Base-by-base conservation (phyloP, 2,888 invertebrate species). In the Drosophila setosimentum region DNA sequence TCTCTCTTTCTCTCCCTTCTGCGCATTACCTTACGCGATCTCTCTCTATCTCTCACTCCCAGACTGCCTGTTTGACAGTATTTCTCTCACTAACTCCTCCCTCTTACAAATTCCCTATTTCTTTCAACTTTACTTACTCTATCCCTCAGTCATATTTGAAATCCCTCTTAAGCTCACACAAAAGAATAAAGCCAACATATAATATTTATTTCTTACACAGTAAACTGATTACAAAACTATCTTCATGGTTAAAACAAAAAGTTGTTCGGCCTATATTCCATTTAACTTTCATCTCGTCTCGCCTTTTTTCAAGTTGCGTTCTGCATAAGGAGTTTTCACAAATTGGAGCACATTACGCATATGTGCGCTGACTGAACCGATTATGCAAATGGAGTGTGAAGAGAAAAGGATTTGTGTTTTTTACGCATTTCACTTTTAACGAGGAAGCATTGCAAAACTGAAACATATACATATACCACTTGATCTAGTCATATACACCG, bases 351-450 rank as follows among this genome's bases (percentile, higher is more conserved):
- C 24, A 13, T 29, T 40, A 21, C 32, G 21, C 33, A 30, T 61
- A 33, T 33, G n/a, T 30, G 63, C 7, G 32, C 16, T 16, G 33
- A 33, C 13, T 16, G 33, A 33, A 33, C 33, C 35, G 67, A 51
- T 45, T 67, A 68, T 67, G 53, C 33, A 68, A 40, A 68, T 68
- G 32, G 13, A 18, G 18, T 48, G 32, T 16, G 11, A n/a, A 13
- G 49, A 8, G 48, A 59, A 32, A 27, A 32, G 18, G 10, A 6
- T 10, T 35, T 3, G 6, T 16, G 16, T 32, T 54, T 32, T 45
- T n/a, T 21, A 13, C 13, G 21, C 21, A 33, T 24, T 32, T 30
- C 1, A 35, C 21, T 32, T 33, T 45, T 21, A 68, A 67, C 48
- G 53, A 67, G 58, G 21, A 37, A 29, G 32, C 53, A 33, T 21